Conservation (phyloP, 1,140 invertebrate species). For the Mizuhopecten yessoensis region DNA sequence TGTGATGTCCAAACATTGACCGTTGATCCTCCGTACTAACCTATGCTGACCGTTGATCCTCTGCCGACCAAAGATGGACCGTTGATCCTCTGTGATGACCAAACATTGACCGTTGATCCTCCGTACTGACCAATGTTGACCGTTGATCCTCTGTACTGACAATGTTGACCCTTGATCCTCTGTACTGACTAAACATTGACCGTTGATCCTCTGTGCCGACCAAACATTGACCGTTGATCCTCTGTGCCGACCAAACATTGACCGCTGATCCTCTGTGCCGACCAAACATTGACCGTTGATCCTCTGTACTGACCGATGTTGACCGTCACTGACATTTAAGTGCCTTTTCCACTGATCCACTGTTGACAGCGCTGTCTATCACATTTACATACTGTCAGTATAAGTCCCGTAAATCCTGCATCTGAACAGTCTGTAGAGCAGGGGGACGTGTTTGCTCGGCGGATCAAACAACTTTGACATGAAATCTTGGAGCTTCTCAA, state of each 20-base stretch:
- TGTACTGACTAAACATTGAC: neutral
- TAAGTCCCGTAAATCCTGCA: constrained; percentile 64
- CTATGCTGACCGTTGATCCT: too few relatives aligned
- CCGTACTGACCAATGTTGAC: too few relatives aligned
- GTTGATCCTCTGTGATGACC: too few relatives aligned
- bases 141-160: too few relatives aligned
- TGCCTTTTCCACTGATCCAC: constrained; percentile 69
- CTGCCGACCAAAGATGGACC: too few relatives aligned
- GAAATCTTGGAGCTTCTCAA: constrained; percentile 79
- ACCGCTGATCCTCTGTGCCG: neutral
- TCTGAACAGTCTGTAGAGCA: constrained; percentile 51
- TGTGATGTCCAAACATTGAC: too few relatives aligned
- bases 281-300: neutral
- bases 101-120: too few relatives aligned
- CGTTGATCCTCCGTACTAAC: too few relatives aligned
- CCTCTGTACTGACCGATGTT: neutral
- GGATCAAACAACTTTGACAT: constrained; percentile 80
- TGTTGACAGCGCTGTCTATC: constrained; percentile 69
- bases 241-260: neutral
- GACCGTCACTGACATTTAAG: constrained; percentile 42
- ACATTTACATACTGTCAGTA: constrained; percentile 64
- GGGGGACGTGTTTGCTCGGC: constrained; percentile 61
- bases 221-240: neutral
- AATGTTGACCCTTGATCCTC: neutral
- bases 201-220: too few relatives aligned